These are phyloP conservation scores for Tetraodon nigroviridis DNA, from an alignment of 2,113 vertebrate species.

Conservation along the genomic window DNA sequence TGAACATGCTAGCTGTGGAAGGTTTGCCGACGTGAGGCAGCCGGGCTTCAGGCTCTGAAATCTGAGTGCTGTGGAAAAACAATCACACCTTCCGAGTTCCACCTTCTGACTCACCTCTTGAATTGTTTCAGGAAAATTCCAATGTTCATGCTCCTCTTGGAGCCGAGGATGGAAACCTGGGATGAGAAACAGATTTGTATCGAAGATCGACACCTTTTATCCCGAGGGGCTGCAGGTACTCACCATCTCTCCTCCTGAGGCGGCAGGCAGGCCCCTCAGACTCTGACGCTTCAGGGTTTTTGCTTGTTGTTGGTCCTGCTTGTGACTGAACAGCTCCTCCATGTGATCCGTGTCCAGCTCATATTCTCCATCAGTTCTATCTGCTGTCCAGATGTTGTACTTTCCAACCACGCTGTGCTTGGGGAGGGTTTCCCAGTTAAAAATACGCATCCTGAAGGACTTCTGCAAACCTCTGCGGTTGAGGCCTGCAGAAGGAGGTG, in stretches of 20 bases:
- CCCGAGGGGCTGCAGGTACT: slow-evolving; percentile 32
- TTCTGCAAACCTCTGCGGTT: slow-evolving; percentile 12
- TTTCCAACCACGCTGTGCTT: slow-evolving; percentile 72
- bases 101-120: slow-evolving; percentile 72
- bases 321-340: slow-evolving; percentile 79
- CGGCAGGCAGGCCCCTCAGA: slow-evolving; percentile 35
- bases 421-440: slow-evolving; percentile 81
- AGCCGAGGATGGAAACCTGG: slow-evolving; percentile 74
- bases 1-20: slow-evolving; percentile 26
- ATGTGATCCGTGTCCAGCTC: slow-evolving; percentile 76
- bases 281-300: slow-evolving; percentile 49
- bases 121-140: slow-evolving; percentile 83
- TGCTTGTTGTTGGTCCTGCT: slow-evolving; percentile 39
- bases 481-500: slow-evolving; percentile 10
- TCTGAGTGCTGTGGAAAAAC: slow-evolving; percentile 11
- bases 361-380: slow-evolving; percentile 57
- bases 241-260: slow-evolving; percentile 58
- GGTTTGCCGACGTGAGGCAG: slow-evolving; percentile 6
- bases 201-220: not conserved
- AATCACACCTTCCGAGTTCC: slow-evolving; percentile 18
- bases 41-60: not conserved
- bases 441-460: slow-evolving; percentile 73
- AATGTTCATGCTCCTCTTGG: slow-evolving; percentile 80
- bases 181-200: not conserved
- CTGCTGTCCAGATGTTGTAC: slow-evolving; percentile 77